Evolutionary conservation across 2,888 invertebrate genomes (phyloP).

Genomic region (Calameuta pallipes): DNA sequence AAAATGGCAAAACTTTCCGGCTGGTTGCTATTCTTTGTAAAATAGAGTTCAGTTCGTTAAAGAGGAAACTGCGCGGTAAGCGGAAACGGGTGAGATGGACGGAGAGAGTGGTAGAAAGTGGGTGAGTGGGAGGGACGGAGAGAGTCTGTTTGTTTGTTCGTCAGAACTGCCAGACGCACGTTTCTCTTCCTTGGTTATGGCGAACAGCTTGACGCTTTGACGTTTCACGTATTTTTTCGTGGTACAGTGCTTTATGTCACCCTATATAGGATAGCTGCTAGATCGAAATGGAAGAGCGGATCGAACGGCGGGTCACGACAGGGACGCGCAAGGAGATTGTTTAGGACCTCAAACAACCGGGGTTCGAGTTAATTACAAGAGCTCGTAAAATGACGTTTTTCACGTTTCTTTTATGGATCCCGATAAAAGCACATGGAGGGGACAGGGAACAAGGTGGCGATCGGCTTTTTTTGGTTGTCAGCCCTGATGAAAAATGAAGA

Average conservation of each 20-base stretch:
- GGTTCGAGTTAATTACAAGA: constrained; percentile 15
- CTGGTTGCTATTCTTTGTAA: neutral
- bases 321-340: constrained; percentile 10
- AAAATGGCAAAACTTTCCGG: neutral
- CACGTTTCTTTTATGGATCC: neutral
- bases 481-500: neutral
- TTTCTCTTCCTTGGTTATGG: neutral
- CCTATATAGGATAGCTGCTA: neutral
- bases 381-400: constrained; percentile 14
- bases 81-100: neutral
- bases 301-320: neutral
- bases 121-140: no score
- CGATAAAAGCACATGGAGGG: neutral
- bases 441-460: neutral
- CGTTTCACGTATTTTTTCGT: neutral
- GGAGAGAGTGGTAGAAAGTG: neutral
- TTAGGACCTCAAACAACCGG: constrained; percentile 19
- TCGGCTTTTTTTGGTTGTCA: neutral
- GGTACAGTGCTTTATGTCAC: neutral
- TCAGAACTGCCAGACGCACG: neutral
- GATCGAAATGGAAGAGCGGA: neutral
- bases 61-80: neutral
- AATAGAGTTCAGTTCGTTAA: neutral
- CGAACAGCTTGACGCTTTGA: neutral
- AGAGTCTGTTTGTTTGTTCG: neutral